Conservation (phyloP, 2,888 invertebrate species). For the Aromia moschata region DNA sequence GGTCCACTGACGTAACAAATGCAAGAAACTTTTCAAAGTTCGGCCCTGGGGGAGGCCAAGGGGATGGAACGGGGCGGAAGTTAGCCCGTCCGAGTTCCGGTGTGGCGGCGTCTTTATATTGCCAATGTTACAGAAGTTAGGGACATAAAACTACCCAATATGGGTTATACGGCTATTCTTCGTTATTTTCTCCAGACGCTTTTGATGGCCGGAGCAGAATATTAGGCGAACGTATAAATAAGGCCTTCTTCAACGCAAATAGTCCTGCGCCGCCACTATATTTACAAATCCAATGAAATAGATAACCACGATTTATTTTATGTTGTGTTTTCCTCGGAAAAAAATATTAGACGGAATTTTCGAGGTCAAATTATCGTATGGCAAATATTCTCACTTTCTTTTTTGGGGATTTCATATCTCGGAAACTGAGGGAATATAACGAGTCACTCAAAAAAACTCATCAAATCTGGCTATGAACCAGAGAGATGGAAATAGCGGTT, state of each 20-base stretch:
- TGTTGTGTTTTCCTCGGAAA: too few species aligned
- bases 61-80: conserved; percentile 27
- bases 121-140: conserved; percentile 43
- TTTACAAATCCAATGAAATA: not conserved
- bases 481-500: too few species aligned
- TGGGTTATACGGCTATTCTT: conserved; percentile 38
- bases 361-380: too few species aligned
- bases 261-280: not conserved
- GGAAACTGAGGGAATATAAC: too few species aligned
- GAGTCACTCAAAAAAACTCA: too few species aligned
- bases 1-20: conserved; percentile 62
- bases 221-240: conserved; percentile 22
- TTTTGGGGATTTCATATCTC: too few species aligned
- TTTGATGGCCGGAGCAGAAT: conserved; percentile 16
- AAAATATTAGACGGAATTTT: too few species aligned
- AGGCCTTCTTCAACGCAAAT: conserved; percentile 10
- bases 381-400: too few species aligned
- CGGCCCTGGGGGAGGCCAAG: conserved; percentile 12
- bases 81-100: conserved; percentile 40
- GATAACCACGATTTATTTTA: not conserved
- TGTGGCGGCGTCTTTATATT: conserved; percentile 37
- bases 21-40: conserved; percentile 54
- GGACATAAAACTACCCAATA: conserved; percentile 47
- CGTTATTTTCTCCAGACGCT: conserved; percentile 27
- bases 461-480: too few species aligned